A percentile compares a stretch with the other conserved stretches of the same genome.
Conservation (phyloP, 2,797 vertebrate species). For the Sphenopsis melanotis region DNA sequence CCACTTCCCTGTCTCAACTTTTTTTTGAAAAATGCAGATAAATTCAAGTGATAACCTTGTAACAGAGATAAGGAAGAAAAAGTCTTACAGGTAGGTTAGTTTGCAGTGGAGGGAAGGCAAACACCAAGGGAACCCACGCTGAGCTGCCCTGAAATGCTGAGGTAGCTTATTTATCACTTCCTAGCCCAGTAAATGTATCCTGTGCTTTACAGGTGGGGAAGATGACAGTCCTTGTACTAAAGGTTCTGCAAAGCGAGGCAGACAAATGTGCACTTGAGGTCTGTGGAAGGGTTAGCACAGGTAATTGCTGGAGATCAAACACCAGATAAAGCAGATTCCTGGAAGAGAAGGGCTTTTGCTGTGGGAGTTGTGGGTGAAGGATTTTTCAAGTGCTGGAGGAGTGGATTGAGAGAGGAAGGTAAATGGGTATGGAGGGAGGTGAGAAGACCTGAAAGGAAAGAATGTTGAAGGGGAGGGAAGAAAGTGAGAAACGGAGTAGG, state of each 20-base stretch:
- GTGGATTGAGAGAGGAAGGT: background rate
- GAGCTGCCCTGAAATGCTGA: background rate
- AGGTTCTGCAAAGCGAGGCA: background rate
- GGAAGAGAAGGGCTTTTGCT: background rate
- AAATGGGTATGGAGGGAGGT: background rate
- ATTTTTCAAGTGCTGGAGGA: background rate
- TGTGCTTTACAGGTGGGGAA: background rate
- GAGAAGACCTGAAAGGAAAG: constrained; percentile 41
- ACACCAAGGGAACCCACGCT: background rate
- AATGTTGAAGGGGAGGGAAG: constrained; percentile 20
- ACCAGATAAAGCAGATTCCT: background rate
- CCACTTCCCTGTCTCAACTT: background rate
- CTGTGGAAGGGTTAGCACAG: background rate
- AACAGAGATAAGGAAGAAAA: constrained; percentile 24
- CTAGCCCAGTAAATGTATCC: background rate
- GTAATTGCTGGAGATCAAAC: background rate
- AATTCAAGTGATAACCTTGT: background rate
- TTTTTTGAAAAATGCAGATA: constrained; percentile 19
- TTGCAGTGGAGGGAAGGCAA: background rate
- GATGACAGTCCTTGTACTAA: background rate
- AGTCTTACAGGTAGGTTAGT: background rate
- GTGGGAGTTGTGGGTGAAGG: background rate
- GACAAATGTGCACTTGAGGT: background rate
- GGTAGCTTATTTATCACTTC: background rate
- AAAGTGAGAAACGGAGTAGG: constrained; percentile 52